Evolutionary conservation across 2,888 invertebrate genomes (phyloP), one percentile per base, ranked within the genome.

Genomic region (Epinotia bilunana): DNA sequence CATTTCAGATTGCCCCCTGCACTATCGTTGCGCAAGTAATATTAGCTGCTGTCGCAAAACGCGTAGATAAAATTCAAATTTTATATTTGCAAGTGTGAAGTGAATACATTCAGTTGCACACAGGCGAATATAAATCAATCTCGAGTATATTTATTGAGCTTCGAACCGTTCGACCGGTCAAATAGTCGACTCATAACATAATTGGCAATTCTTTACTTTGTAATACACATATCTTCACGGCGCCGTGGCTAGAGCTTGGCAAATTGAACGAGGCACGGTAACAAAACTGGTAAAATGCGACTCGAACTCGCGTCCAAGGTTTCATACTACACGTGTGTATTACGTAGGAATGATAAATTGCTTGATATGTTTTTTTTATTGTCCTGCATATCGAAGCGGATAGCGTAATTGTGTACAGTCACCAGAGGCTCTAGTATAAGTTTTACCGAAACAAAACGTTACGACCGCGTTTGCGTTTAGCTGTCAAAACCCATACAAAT

Each of bases 141-240:
- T 28, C 64, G 16, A 23, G 20, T 53, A n/a, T 33, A 46, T 64
- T 53, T 55, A 53, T 65, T 28, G 53, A 28, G 18, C n/a, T 53
- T 65, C n/a, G 28, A 65, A 65, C 53, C 28, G 28, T 53, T 65
- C n/a, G 18, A 65, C 12, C 53, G n/a, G 33, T 65, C 33, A 53
- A 18, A 33, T 65, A 65, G 28, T 55, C 20, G 65, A 18, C 43
- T 62, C 62, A 62, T 62, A 39, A 62, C 62, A 62, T 62, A 62
- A 62, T 62, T 39, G 62, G 39, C 33, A 43, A 53, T 53, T 33
- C 33, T 33, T 55, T 65, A 65, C 65, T 55, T 33, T 55, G 65
- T 55, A 65, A 53, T 53, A 65, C 28, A 53, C 46, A 20, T 13
- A 23, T 61, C 33, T 61, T 16, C 61, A 60, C 28, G 13, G 18